Evolutionary conservation across 2,797 vertebrate species (phyloP).

Genomic region (Perdix hodgsoniae): DNA sequence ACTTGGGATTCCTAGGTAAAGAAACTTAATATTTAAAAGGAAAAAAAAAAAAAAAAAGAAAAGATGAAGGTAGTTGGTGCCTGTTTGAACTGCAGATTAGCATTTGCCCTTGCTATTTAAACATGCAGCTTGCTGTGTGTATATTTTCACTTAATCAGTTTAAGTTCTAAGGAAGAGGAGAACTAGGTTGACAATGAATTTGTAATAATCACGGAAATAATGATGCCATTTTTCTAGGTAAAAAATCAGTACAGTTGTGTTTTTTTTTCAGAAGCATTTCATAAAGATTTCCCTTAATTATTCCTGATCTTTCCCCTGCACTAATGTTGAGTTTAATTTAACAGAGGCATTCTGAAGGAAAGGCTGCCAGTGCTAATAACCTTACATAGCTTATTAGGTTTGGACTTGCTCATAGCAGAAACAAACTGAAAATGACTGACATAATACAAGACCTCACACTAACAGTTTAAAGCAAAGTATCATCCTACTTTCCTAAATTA

Average conservation of each 20-base stretch:
- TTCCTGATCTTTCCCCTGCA: not conserved
- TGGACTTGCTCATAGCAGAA: conserved; percentile 7
- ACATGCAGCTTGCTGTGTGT: not conserved
- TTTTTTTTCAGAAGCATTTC: not conserved
- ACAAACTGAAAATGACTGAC: not conserved
- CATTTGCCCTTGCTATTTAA: not conserved
- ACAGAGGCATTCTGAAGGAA: conserved; percentile 10
- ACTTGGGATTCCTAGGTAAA: not conserved
- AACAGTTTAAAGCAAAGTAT: not conserved
- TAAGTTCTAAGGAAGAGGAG: not conserved
- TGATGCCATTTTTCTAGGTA: not conserved
- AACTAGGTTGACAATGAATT: conserved; percentile 16
- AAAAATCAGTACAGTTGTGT: not conserved
- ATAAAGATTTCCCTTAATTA: conserved; percentile 10
- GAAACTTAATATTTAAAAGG: not conserved
- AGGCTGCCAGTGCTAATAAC: not conserved
- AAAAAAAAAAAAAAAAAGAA: not conserved
- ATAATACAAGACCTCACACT: not conserved
- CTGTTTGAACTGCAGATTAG: conserved; percentile 29
- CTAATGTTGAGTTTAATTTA: conserved; percentile 14
- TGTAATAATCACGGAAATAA: not conserved
- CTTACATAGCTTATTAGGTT: not conserved
- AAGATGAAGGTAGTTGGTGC: not conserved
- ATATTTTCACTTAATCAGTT: conserved; percentile 22
- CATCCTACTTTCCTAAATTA: not conserved